Percentiles rank a stretch among this genome's conserved stretches.
Evolutionary conservation across 2,888 invertebrate species (phyloP).

Genomic region (Balanococcus diminutus): DNA sequence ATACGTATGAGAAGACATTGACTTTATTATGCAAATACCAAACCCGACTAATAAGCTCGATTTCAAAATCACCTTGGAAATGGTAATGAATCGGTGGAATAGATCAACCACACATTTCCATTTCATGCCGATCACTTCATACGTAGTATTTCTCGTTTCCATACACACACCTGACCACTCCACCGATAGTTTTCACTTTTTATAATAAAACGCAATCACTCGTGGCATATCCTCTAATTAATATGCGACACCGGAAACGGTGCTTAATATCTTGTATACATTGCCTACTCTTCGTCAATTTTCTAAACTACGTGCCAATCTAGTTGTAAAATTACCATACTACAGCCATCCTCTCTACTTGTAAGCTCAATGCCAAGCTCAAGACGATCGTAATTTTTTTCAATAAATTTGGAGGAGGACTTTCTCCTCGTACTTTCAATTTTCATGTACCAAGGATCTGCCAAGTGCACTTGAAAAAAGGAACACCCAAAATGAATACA

Average conservation of each 20-base stretch:
- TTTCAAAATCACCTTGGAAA: not conserved
- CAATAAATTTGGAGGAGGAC: not conserved
- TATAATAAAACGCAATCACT: not conserved
- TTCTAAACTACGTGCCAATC: conserved; percentile 7
- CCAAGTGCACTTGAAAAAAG: not conserved
- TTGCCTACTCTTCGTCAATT: not conserved
- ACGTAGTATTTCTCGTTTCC: too few relatives aligned
- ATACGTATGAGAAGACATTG: too few relatives aligned
- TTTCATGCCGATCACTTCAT: not conserved
- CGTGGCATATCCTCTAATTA: not conserved
- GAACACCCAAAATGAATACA: not conserved
- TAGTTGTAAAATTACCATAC: not conserved
- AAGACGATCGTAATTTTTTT: not conserved
- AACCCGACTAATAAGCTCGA: too few relatives aligned
- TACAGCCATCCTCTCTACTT: not conserved
- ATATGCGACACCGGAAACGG: not conserved
- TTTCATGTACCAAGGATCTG: not conserved
- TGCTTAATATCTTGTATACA: not conserved
- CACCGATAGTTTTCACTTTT: not conserved
- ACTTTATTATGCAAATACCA: too few relatives aligned
- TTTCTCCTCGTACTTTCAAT: not conserved
- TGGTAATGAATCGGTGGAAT: too few relatives aligned
- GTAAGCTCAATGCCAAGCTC: not conserved
- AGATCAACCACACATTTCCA: not conserved
- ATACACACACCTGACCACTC: not conserved